phyloP scores from a whole-genome alignment of 2,888 invertebrate species.

The Volucella zonaria region DNA sequence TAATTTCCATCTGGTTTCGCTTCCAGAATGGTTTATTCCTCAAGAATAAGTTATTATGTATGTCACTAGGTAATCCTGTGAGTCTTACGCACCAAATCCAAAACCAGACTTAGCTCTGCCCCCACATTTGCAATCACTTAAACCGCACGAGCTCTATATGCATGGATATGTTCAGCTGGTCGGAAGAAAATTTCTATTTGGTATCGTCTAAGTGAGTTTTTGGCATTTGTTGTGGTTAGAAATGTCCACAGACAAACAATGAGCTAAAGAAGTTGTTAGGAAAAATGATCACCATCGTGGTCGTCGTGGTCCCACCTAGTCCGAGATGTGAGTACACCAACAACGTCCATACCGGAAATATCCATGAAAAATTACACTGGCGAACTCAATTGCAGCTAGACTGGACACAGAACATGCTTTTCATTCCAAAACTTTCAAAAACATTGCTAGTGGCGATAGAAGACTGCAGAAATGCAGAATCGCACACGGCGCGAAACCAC shows the following conservation, averaged over 20 bases:
- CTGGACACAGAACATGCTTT: conserved; percentile 29
- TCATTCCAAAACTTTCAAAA: conserved; percentile 35
- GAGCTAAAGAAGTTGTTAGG: conserved; percentile 73
- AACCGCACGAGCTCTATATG: background rate
- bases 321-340: background rate
- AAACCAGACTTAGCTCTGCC: conserved; percentile 42
- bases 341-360: conserved; percentile 34
- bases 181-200: conserved; percentile 55
- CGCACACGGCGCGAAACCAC: conserved; percentile 30
- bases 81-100: background rate
- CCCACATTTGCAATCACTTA: conserved; percentile 32
- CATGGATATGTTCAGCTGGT: conserved; percentile 27
- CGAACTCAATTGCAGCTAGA: conserved; percentile 45
- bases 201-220: conserved; percentile 60
- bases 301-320: conserved; percentile 21
- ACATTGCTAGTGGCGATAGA: conserved; percentile 29
- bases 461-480: background rate
- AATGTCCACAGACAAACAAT: conserved; percentile 66
- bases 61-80: conserved; percentile 2
- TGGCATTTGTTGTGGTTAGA: conserved; percentile 68
- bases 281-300: conserved; percentile 56
- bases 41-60: conserved; percentile 1
- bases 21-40: background rate
- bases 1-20: background rate
- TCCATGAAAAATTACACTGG: conserved; percentile 24